These are phyloP conservation scores for Trichopoda pennipes DNA, from an alignment of 2,888 invertebrate genomes.

Conservation along the genomic window DNA sequence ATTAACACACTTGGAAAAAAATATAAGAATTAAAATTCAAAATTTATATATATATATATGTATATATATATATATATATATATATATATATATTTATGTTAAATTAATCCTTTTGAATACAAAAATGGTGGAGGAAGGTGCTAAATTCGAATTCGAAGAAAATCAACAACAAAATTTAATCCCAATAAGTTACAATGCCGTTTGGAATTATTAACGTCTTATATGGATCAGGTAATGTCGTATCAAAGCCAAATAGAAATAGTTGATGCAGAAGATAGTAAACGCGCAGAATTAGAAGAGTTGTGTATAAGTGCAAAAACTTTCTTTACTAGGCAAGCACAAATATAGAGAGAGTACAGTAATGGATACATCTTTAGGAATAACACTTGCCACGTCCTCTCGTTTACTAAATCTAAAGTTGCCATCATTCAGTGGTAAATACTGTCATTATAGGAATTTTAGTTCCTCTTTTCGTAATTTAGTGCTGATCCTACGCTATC, in stretches of 20 bases:
- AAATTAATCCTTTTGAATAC: too few relatives aligned
- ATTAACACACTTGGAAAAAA: too few relatives aligned
- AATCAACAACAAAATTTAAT: too few relatives aligned
- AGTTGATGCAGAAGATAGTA: background rate
- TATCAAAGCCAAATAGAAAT: conserved; percentile 23
- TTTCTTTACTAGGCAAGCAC: background rate
- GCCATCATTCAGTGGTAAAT: background rate
- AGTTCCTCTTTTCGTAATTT: conserved; percentile 5
- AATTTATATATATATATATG: too few relatives aligned
- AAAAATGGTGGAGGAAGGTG: too few relatives aligned
- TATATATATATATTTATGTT: too few relatives aligned
- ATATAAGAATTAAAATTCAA: too few relatives aligned
- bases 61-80: too few relatives aligned
- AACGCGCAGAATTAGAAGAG: background rate
- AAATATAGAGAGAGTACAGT: background rate
- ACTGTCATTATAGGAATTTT: background rate
- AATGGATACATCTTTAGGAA: background rate
- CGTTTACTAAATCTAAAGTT: conserved; percentile 3
- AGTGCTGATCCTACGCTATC: background rate
- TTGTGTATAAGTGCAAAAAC: conserved; percentile 1
- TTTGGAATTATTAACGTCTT: background rate
- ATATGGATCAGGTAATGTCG: background rate
- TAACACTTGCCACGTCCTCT: background rate
- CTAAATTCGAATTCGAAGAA: too few relatives aligned
- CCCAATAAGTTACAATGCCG: background rate